phyloP scores from a whole-genome alignment of 2,113 vertebrate genomes.

The Chloroceryle aenea region DNA sequence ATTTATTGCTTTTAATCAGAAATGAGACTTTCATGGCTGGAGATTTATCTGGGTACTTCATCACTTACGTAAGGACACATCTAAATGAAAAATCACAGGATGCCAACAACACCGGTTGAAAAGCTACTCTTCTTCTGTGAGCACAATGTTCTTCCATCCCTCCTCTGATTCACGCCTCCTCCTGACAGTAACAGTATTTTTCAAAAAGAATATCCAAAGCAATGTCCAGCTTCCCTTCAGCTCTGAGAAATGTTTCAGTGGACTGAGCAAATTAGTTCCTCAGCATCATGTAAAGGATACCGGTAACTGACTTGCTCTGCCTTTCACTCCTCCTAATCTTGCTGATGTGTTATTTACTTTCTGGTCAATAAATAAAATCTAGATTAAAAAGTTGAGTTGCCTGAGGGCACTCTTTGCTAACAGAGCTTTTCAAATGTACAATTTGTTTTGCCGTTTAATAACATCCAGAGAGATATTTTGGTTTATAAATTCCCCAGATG shows the following conservation, averaged over 20 bases:
- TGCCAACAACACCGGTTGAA: not conserved
- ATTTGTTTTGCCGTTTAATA: not conserved
- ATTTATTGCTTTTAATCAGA: constrained; percentile 67
- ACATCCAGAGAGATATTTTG: not conserved
- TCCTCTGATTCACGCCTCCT: not conserved
- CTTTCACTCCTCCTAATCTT: not conserved
- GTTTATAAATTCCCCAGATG: not conserved
- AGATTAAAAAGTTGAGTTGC: constrained; percentile 23
- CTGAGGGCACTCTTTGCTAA: constrained; percentile 21
- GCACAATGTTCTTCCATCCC: not conserved
- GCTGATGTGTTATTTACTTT: not conserved
- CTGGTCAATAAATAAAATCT: constrained; percentile 28
- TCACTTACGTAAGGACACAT: constrained; percentile 22
- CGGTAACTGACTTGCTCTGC: not conserved
- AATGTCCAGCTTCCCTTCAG: not conserved
- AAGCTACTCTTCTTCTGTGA: not conserved
- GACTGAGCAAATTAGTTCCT: not conserved
- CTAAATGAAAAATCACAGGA: constrained; percentile 22
- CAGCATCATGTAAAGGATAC: not conserved
- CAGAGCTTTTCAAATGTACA: constrained; percentile 4
- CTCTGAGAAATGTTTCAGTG: not conserved
- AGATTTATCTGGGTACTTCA: constrained; percentile 49
- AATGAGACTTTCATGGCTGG: constrained; percentile 35
- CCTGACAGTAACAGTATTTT: not conserved
- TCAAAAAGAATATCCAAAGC: not conserved